Percentiles rank a stretch among this genome's conserved stretches.
Evolutionary conservation across 2,113 vertebrate species (phyloP).

Genomic region (Orientallactaga bullata): DNA sequence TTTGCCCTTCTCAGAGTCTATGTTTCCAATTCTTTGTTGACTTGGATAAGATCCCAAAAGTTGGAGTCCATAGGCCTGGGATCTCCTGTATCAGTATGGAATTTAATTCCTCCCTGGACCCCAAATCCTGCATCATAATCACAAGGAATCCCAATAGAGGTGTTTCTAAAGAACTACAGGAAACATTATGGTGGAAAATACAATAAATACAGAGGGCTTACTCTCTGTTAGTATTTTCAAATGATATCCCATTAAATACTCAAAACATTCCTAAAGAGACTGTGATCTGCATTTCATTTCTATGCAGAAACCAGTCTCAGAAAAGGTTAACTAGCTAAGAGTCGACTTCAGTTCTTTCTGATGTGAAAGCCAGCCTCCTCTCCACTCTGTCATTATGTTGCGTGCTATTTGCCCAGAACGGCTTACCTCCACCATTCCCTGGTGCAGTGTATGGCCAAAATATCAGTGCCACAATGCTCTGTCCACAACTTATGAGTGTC

Average conservation of each 20-base stretch:
- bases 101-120: too few relatives aligned
- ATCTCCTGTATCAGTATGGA: too few relatives aligned
- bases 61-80: too few relatives aligned
- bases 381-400: rapidly evolving
- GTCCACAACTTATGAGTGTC: neutral
- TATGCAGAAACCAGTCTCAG: neutral
- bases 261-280: neutral
- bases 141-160: neutral
- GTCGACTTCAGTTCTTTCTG: neutral
- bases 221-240: neutral
- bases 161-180: neutral
- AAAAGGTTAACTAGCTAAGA: neutral
- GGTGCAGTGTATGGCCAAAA: neutral
- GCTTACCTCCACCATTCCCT: neutral
- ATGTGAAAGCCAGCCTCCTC: neutral
- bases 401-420: neutral
- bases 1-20: too few relatives aligned
- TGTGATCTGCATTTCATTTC: neutral
- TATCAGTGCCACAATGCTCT: neutral
- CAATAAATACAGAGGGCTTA: neutral
- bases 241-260: neutral
- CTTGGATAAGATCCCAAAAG: too few relatives aligned
- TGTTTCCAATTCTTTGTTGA: too few relatives aligned
- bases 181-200: neutral
- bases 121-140: too few relatives aligned